Conservation (phyloP, 2,888 invertebrate genomes). For the Busseola fusca region DNA sequence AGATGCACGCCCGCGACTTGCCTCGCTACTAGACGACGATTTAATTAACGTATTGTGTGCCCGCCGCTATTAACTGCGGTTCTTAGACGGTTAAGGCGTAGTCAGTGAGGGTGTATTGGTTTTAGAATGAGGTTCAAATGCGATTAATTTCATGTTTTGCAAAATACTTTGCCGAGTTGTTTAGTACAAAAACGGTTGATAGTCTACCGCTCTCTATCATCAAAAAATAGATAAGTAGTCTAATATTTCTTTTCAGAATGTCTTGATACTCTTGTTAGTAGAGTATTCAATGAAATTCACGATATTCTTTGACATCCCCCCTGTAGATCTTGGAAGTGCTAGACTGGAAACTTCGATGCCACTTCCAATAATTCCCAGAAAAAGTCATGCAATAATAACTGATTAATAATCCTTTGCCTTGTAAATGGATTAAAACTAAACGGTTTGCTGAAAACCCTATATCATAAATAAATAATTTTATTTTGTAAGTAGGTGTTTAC, state of each 20-base stretch:
- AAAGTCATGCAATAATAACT: neutral
- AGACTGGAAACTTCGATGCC: neutral
- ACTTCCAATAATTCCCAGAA: neutral
- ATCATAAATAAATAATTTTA: too few species aligned
- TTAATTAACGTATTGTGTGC: constrained; percentile 88
- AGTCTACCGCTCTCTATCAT: neutral
- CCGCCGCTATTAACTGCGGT: constrained; percentile 79
- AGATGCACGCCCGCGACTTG: constrained; percentile 82
- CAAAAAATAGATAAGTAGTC: neutral
- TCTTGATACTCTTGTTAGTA: neutral
- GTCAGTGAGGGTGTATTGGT: constrained; percentile 8
- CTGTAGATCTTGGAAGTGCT: neutral
- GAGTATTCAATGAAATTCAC: neutral
- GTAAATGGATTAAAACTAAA: neutral
- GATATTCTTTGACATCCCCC: neutral
- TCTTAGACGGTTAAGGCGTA: constrained; percentile 58
- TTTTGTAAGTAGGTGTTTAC: too few species aligned
- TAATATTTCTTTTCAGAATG: neutral
- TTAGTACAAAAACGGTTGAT: too few species aligned
- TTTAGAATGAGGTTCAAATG: constrained; percentile 4
- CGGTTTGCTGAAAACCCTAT: neutral
- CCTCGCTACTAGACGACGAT: constrained; percentile 81
- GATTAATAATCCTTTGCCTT: neutral
- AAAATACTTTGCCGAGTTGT: too few species aligned
- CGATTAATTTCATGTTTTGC: neutral